These are phyloP conservation scores for Mus minutoides DNA, from an alignment of 2,797 vertebrate genomes.

Conservation along the genomic window DNA sequence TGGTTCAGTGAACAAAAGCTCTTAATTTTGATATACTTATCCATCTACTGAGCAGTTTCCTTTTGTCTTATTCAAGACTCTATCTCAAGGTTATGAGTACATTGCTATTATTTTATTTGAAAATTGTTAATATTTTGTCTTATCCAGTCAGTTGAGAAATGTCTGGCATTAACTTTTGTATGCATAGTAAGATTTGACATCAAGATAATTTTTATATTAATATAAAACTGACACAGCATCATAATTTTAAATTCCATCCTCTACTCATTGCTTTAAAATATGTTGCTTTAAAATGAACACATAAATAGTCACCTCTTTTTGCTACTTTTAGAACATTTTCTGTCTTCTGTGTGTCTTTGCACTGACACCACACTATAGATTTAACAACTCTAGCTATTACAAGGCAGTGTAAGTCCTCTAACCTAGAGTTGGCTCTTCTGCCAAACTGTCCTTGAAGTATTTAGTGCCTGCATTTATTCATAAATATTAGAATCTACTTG, in stretches of 20 bases:
- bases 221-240: not conserved
- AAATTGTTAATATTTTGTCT: not conserved
- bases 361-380: not conserved
- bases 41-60: not conserved
- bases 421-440: not conserved
- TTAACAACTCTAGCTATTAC: not conserved
- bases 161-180: slow-evolving; percentile 2
- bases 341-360: not conserved
- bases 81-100: not conserved
- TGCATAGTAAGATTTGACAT: not conserved
- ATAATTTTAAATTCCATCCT: not conserved
- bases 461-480: not conserved
- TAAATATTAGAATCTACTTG: not conserved
- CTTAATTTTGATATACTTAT: slow-evolving; percentile 3
- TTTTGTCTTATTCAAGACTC: not conserved
- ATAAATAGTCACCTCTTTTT: not conserved
- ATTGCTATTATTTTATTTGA: not conserved
- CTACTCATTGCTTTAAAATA: not conserved
- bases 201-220: not conserved
- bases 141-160: not conserved
- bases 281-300: not conserved
- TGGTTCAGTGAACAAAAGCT: not conserved
- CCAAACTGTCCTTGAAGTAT: not conserved
- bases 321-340: slow-evolving; percentile 38
- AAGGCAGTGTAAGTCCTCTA: not conserved